A percentile compares a stretch with the other conserved stretches of the same genome.
Conservation (phyloP, 1,140 invertebrate species). For the Zaprionus tsacasi region DNA sequence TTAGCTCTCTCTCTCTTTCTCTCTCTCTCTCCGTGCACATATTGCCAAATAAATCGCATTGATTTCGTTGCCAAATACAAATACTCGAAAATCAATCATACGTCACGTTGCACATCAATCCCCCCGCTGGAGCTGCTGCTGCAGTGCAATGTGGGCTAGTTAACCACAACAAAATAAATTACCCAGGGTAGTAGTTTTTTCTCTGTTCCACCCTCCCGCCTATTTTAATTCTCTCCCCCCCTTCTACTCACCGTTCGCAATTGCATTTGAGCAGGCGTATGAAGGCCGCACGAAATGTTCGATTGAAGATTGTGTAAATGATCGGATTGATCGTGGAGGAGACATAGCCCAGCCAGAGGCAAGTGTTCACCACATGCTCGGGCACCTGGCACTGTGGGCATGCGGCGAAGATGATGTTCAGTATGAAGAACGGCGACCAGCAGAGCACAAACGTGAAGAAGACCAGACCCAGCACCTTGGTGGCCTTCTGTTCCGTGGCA, state of each 20-base stretch:
- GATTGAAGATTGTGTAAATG: conserved; percentile 96
- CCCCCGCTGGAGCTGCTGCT: background rate
- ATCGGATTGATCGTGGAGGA: conserved; percentile 94
- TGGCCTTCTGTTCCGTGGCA: conserved; percentile 91
- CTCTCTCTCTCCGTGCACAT: conserved; percentile 5
- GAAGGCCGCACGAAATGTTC: conserved; percentile 93
- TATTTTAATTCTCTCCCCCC: background rate
- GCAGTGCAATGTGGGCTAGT: conserved; percentile 24
- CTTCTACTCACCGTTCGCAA: conserved; percentile 88
- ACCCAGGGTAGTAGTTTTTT: background rate
- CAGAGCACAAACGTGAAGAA: conserved; percentile 96
- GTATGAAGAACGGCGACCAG: conserved; percentile 95
- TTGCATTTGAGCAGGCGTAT: conserved; percentile 90
- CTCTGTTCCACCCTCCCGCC: background rate
- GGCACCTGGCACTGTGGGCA: conserved; percentile 90
- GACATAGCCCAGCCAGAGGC: conserved; percentile 94
- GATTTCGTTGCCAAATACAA: conserved; percentile 51
- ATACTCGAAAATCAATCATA: conserved; percentile 68
- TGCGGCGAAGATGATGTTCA: conserved; percentile 92
- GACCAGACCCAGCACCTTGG: conserved; percentile 92
- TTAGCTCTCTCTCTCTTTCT: conserved; percentile 14
- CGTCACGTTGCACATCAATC: conserved; percentile 74
- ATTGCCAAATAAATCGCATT: conserved; percentile 30
- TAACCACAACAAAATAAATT: conserved; percentile 50
- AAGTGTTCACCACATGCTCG: conserved; percentile 88